These are phyloP conservation scores for Aleiodes leptofemur DNA, from an alignment of 2,888 invertebrate species.

Conservation along the genomic window DNA sequence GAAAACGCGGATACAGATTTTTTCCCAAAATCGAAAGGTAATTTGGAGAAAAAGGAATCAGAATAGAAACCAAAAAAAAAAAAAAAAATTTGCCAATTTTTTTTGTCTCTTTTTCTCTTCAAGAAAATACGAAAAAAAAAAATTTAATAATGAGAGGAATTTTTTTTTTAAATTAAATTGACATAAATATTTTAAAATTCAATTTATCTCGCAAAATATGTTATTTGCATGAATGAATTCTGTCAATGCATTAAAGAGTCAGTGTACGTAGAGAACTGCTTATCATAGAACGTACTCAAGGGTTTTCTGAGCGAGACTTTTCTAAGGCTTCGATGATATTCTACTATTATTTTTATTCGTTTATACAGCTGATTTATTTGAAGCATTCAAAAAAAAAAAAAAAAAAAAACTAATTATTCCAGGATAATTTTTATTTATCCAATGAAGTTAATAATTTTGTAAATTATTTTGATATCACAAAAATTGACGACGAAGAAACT, in stretches of 20 bases:
- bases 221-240: slow-evolving; percentile 29
- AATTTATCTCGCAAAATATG: neutral
- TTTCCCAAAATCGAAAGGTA: slow-evolving; percentile 74
- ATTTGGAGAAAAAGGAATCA: slow-evolving; percentile 53
- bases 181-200: slow-evolving; percentile 1
- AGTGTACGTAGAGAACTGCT: slow-evolving; percentile 31
- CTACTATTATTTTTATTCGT: slow-evolving; percentile 70
- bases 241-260: slow-evolving; percentile 31
- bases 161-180: neutral
- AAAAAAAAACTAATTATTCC: neutral
- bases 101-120: neutral
- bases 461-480: slow-evolving; percentile 1
- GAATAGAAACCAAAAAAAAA: neutral
- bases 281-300: slow-evolving; percentile 62
- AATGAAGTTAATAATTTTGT: slow-evolving; percentile 1
- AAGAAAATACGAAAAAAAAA: too few species aligned
- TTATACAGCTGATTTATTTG: slow-evolving; percentile 60
- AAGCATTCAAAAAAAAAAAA: slow-evolving; percentile 3
- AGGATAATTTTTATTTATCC: slow-evolving; percentile 10
- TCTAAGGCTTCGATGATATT: slow-evolving; percentile 72
- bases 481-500: neutral
- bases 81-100: too few species aligned
- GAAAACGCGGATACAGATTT: slow-evolving; percentile 73
- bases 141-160: neutral
- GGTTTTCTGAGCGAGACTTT: slow-evolving; percentile 67